Conservation (phyloP, 1,140 invertebrate genomes). For the Kradibia gibbosae region DNA sequence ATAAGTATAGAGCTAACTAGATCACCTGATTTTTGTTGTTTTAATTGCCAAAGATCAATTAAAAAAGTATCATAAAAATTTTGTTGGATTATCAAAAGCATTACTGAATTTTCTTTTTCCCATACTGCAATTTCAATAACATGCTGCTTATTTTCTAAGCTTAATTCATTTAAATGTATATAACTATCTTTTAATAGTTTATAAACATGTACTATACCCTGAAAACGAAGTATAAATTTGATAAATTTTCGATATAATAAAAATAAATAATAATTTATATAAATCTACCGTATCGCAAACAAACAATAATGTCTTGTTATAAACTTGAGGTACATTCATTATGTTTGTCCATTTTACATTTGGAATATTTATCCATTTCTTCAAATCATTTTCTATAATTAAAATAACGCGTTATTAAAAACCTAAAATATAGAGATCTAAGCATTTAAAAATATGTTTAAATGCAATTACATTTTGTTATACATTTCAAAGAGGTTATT, state of each 20-base stretch:
- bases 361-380: conserved; percentile 53
- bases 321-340: conserved; percentile 46
- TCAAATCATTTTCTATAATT: conserved; percentile 54
- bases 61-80: neutral
- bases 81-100: conserved; percentile 18
- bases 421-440: too few species aligned
- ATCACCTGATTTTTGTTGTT: neutral
- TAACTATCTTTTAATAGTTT: neutral
- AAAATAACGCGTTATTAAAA: neutral
- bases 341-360: conserved; percentile 49
- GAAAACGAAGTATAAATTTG: neutral
- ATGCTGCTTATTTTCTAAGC: neutral
- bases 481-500: neutral
- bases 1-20: neutral
- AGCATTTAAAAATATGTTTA: too few species aligned
- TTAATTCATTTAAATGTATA: neutral
- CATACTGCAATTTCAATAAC: conserved; percentile 6
- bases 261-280: neutral
- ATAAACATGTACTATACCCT: conserved; percentile 4
- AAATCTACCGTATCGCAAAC: conserved; percentile 30
- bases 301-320: conserved; percentile 56
- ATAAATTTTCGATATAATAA: neutral
- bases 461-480: too few species aligned
- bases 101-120: neutral
- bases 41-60: conserved; percentile 22